These are phyloP conservation scores for Jaculus jaculus DNA, from an alignment of 2,113 vertebrate genomes.

Conservation along the genomic window DNA sequence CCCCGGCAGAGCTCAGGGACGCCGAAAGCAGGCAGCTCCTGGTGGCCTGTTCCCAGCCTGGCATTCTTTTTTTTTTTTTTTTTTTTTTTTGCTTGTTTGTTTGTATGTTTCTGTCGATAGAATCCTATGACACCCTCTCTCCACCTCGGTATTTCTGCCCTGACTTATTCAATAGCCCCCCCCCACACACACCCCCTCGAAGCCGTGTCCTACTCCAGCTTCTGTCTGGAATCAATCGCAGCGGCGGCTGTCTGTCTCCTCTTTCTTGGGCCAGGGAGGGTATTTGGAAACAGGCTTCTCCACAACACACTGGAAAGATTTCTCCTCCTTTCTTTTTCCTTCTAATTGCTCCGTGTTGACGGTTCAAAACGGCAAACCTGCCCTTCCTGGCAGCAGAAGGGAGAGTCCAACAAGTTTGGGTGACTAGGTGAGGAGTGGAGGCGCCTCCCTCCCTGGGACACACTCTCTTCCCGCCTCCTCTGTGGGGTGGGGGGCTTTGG, in stretches of 20 bases:
- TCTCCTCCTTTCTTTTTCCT: not conserved
- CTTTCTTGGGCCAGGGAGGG: not conserved
- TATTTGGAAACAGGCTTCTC: not conserved
- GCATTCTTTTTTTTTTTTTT: not conserved
- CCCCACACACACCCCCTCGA: too few species aligned
- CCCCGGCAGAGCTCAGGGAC: not conserved
- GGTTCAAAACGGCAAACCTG: not conserved
- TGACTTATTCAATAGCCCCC: not conserved
- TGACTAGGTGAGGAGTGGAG: not conserved
- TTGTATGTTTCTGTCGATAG: not conserved
- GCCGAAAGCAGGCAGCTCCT: not conserved
- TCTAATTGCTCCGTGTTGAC: not conserved
- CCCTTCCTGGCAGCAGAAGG: not conserved
- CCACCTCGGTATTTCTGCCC: not conserved
- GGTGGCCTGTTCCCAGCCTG: not conserved
- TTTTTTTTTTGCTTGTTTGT: not conserved
- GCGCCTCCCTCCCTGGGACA: constrained; percentile 16
- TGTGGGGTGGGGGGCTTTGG: not conserved
- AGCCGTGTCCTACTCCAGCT: not conserved
- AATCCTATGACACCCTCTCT: not conserved
- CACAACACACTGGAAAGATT: not conserved
- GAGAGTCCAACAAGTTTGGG: constrained; percentile 67
- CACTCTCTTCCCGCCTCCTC: not conserved
- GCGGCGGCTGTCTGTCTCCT: not conserved
- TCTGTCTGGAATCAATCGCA: not conserved